Evolutionary conservation across 2,797 vertebrate genomes (phyloP).

Genomic region (Galagoides demidoff): DNA sequence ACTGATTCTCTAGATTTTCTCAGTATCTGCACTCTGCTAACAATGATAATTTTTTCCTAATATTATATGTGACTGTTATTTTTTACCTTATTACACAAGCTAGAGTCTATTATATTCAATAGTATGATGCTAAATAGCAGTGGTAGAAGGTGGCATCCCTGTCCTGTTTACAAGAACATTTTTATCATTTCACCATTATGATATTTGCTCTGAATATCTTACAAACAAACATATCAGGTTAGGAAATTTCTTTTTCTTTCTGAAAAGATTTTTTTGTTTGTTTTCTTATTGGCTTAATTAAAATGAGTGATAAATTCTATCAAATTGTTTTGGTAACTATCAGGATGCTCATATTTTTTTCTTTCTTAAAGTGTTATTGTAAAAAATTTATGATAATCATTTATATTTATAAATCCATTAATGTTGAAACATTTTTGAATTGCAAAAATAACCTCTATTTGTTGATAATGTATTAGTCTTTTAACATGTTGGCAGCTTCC

Average conservation of each 20-base stretch:
- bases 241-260: background rate
- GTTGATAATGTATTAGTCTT: background rate
- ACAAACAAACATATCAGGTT: background rate
- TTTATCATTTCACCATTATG: slow-evolving; percentile 18
- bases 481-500: background rate
- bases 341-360: background rate
- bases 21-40: background rate
- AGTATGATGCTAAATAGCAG: background rate
- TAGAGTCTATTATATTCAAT: background rate
- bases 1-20: background rate
- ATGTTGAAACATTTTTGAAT: background rate
- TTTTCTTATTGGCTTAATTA: background rate
- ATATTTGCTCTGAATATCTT: background rate
- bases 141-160: background rate
- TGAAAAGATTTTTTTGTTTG: background rate
- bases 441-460: background rate
- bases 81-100: background rate
- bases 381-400: background rate
- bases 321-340: background rate
- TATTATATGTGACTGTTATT: background rate
- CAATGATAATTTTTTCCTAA: background rate
- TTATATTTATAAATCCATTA: background rate
- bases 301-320: background rate
- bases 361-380: background rate
- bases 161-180: background rate